Evolutionary conservation across 2,797 vertebrate species (phyloP).

Genomic region (Leptatherina wallacei): DNA sequence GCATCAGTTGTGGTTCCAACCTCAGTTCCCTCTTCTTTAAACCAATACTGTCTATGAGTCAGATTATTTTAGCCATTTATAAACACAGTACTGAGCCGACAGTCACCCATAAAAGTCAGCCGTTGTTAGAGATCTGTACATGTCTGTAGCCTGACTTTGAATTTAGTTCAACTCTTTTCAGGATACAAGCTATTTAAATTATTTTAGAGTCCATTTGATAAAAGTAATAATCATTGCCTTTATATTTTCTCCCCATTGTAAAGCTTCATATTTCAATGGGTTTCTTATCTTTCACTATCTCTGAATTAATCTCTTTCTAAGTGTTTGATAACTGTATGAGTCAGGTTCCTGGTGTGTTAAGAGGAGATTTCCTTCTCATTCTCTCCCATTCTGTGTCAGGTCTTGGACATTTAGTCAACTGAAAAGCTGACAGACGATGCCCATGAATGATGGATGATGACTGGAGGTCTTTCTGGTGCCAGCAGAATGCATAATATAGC

Average conservation of each 20-base stretch:
- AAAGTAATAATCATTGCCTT: slow-evolving; percentile 12
- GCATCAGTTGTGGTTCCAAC: slow-evolving; percentile 60
- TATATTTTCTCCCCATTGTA: not conserved
- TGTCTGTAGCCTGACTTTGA: slow-evolving; percentile 20
- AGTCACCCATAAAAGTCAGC: slow-evolving; percentile 55
- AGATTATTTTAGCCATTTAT: slow-evolving; percentile 59
- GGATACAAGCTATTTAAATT: slow-evolving; percentile 6
- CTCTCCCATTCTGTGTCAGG: slow-evolving; percentile 44
- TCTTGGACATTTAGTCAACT: slow-evolving; percentile 57
- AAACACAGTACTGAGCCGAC: slow-evolving; percentile 54
- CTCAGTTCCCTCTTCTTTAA: slow-evolving; percentile 62
- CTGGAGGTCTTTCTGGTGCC: slow-evolving; percentile 66
- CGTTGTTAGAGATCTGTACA: slow-evolving; percentile 30
- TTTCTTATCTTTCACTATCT: slow-evolving; percentile 20
- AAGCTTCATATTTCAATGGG: slow-evolving; percentile 6
- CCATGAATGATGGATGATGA: slow-evolving; percentile 77
- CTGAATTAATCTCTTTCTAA: slow-evolving; percentile 12
- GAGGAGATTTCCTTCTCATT: slow-evolving; percentile 27
- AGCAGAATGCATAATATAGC: slow-evolving; percentile 67
- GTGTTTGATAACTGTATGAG: slow-evolving; percentile 50
- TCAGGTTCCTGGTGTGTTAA: slow-evolving; percentile 49
- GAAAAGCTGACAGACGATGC: slow-evolving; percentile 71
- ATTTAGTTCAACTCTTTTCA: slow-evolving; percentile 13
- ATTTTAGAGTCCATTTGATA: slow-evolving; percentile 22
- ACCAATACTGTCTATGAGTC: slow-evolving; percentile 61